Base-by-base conservation (phyloP, 2,888 invertebrate species). In the Sarcophaga variegata region DNA sequence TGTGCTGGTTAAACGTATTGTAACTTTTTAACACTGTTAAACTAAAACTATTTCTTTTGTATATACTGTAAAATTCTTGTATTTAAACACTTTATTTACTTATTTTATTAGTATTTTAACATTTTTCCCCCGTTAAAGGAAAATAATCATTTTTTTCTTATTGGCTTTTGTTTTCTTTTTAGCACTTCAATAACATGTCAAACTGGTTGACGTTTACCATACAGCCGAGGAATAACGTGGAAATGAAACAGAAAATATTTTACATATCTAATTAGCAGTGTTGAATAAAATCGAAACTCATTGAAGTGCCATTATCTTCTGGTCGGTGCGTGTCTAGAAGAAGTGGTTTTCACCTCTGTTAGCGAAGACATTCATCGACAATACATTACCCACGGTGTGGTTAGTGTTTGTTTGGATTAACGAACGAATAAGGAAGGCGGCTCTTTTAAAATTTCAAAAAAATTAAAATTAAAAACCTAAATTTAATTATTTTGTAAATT, bases 151-250 rank as follows among this genome's bases (percentile, higher is more conserved):
- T 60, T 37, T 12, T 72, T 37, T 63, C 63, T 81, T 59, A 5
- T 27, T 60, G 47, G 25, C 66, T 49, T 74, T 59, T 60, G 2
- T 71, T 47, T 70, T 63, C 71, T 71, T 72, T 22, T 81, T 49
- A 54, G 54, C 17, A n/a, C 54, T 12, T 17, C 22, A 67, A 62
- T 67, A 81, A 74, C 14, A 81, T 82, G 82, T 64, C 82, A 82
- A 76, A 59, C n/a, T 1, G 14, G n/a, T 59, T 82, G 82, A 76
- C 82, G 27, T 76, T 70, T 70, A 22, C 10, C n/a, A 47, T 0
- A 8, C n/a, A 75, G 62, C 20, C 37, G 8, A 37, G 67, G 4
- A 75, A 81, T 69, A n/a, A 25, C 25, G 10, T 11, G 54, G 37
- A 45, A 64, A 1, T 3, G 59, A 54, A 70, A 64, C 17, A 10